Percentiles rank a stretch among this genome's conserved stretches.
Conservation (phyloP, 2,888 invertebrate species). For the Melinopterus prodromus region DNA sequence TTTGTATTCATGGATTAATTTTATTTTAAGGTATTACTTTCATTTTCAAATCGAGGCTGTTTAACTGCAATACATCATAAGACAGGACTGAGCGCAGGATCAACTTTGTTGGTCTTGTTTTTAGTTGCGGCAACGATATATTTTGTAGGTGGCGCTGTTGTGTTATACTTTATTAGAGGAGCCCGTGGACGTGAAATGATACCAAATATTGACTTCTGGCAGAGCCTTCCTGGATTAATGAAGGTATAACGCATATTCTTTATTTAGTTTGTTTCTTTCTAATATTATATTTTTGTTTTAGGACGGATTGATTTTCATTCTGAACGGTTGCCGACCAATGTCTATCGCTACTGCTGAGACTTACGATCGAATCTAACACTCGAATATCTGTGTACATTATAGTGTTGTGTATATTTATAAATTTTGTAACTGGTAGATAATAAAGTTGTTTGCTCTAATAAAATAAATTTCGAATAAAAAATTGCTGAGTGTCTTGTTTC, state of each 20-base stretch:
- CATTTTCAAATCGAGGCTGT: slow-evolving; percentile 17
- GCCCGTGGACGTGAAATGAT: slow-evolving; percentile 77
- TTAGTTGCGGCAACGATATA: slow-evolving; percentile 68
- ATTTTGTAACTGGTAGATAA: slow-evolving; percentile 14
- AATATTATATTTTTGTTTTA: slow-evolving; percentile 59
- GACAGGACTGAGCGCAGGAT: slow-evolving; percentile 67
- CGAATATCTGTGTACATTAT: slow-evolving; percentile 9
- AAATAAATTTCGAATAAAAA: background rate
- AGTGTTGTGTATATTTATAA: slow-evolving; percentile 20
- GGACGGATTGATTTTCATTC: slow-evolving; percentile 71
- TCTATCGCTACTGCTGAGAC: slow-evolving; percentile 55
- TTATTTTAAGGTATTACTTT: slow-evolving; percentile 6
- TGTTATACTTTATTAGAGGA: slow-evolving; percentile 73
- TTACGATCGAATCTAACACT: slow-evolving; percentile 63
- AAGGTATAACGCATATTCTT: slow-evolving; percentile 62
- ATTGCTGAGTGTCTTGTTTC: background rate
- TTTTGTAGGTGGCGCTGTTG: slow-evolving; percentile 71
- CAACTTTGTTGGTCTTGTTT: slow-evolving; percentile 71
- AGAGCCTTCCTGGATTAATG: slow-evolving; percentile 72
- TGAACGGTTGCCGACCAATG: slow-evolving; percentile 67
- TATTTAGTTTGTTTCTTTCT: background rate
- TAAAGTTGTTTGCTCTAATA: slow-evolving; percentile 13
- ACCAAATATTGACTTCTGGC: slow-evolving; percentile 80
- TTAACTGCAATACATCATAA: slow-evolving; percentile 44
- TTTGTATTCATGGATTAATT: background rate